Conservation (phyloP, 2,113 vertebrate species). For the Cyprinus carpio region DNA sequence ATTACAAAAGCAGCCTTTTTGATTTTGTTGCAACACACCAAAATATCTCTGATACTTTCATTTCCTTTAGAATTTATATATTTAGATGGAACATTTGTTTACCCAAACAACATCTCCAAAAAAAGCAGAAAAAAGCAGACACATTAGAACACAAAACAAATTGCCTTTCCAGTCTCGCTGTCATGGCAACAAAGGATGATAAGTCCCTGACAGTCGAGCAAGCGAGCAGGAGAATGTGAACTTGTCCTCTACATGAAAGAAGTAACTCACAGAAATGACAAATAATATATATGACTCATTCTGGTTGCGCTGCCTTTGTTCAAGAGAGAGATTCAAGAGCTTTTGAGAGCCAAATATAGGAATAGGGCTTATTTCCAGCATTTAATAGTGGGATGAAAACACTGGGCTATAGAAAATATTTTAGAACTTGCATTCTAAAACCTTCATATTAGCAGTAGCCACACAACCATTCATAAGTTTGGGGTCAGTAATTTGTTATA, state of each 20-base stretch:
- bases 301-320: neutral
- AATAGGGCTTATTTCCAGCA: neutral
- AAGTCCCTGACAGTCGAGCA: slow-evolving; percentile 5
- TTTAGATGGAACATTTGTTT: neutral
- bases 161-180: slow-evolving; percentile 31
- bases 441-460: neutral
- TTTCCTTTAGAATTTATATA: neutral
- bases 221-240: neutral
- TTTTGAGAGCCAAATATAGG: neutral
- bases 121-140: neutral
- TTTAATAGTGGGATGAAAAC: neutral
- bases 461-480: neutral
- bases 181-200: slow-evolving; percentile 44
- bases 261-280: slow-evolving; percentile 9
- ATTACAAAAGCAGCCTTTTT: neutral
- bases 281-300: slow-evolving; percentile 44
- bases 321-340: neutral
- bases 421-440: too few relatives aligned
- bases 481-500: neutral
- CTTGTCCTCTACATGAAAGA: neutral
- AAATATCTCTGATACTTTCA: neutral
- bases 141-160: slow-evolving; percentile 9
- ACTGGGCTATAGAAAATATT: neutral
- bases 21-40: neutral
- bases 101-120: neutral